Base-by-base conservation (phyloP, 2,113 vertebrate genomes). In the Cephalopholis sonnerati region DNA sequence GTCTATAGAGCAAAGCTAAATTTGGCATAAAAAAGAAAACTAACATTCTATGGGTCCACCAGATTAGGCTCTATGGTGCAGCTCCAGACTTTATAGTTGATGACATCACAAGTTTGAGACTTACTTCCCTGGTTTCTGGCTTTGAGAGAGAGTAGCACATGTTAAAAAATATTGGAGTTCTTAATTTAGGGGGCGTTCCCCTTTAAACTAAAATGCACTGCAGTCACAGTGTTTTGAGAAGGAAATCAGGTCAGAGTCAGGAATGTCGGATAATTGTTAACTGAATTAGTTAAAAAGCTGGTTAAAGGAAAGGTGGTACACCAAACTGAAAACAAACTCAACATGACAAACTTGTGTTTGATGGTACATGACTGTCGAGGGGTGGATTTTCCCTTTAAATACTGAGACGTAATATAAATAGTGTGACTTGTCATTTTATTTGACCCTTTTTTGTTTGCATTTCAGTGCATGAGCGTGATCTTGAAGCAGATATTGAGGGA, bases 401-500 rank as follows among this genome's bases (percentile, higher is more conserved):
- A 44, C 11, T 46, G 51, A 58, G 75, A 48, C 25, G 2, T 67
- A 18, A 67, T 32, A 27, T 24, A 58, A 24, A 78, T 12, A 5
- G 10, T 3, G 0, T 22, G 4, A 22, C 2, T 7, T 15, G 1
- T 36, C 20, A 3, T 32, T 79, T 25, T 25, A 13, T 36, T 24
- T 73, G 11, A 78, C 24, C 18, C 7, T 64, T 62, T 48, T 22
- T 24, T 74, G 27, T 61, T 82, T 50, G 2, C 6, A 17, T 24
- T 58, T 48, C 20, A 96, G 96, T 96, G 51, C 95, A 95, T 39
- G 96, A 96, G 32, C 90, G 95, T 1, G 95, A 96, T 58, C 93
- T 96, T 29, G 95, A 96, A 50, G 91, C 79, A 0, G 96, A 96
- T 41, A 95, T 96, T 20, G 96, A 95, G 51, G 95, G 93, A 51